Percentiles rank a stretch among this genome's conserved stretches.
Conservation (phyloP, 2,113 vertebrate species). For the Climacteris rufus region DNA sequence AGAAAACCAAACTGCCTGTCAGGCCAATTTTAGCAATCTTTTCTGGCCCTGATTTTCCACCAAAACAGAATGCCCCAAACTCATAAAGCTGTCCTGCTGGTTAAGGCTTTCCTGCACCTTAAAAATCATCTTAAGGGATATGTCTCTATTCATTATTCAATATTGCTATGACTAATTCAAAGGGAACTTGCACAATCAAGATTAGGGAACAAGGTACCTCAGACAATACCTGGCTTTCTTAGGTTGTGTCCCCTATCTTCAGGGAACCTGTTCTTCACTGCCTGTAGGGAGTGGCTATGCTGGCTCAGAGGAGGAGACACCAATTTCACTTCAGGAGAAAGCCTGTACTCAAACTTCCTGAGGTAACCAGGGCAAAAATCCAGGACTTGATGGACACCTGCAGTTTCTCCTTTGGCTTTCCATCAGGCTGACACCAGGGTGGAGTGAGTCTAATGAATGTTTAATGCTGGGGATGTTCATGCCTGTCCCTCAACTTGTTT, state of each 20-base stretch:
- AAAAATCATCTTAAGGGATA: neutral
- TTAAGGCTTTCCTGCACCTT: neutral
- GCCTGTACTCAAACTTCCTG: neutral
- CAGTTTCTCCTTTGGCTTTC: neutral
- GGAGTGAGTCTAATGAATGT: neutral
- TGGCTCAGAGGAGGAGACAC: neutral
- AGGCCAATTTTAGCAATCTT: neutral
- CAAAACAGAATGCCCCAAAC: neutral
- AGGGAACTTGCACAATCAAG: neutral
- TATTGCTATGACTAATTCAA: neutral
- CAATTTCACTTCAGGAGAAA: neutral
- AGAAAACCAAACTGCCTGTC: neutral
- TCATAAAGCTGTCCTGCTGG: neutral
- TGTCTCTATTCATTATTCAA: neutral
- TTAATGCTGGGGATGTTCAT: neutral
- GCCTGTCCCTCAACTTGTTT: neutral
- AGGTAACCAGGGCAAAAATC: neutral
- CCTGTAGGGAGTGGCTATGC: accelerated
- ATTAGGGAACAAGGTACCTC: neutral
- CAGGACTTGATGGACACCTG: neutral
- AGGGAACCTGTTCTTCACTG: neutral
- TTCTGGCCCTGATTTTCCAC: neutral
- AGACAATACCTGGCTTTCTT: neutral
- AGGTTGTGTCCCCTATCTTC: neutral
- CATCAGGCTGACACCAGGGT: neutral